A percentile compares a stretch with the other conserved stretches of the same genome.
Conservation (phyloP, 2,113 vertebrate genomes). For the Eonycteris spelaea region DNA sequence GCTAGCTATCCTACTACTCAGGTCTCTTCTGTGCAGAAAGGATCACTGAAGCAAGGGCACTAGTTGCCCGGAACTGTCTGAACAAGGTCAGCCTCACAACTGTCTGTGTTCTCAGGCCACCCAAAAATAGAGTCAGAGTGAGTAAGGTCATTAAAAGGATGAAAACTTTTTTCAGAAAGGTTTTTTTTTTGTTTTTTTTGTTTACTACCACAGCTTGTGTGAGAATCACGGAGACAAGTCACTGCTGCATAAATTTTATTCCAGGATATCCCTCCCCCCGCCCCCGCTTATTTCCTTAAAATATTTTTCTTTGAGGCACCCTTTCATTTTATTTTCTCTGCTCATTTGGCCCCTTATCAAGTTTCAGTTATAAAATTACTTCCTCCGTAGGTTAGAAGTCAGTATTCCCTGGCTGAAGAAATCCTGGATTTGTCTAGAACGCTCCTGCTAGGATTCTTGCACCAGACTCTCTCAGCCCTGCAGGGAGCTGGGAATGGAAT, state of each 20-base stretch:
- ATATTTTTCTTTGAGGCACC: not conserved
- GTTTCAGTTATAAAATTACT: not conserved
- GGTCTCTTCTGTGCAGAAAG: not conserved
- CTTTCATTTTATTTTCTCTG: not conserved
- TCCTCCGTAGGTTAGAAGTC: not conserved
- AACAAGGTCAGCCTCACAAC: not conserved
- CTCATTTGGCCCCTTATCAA: not conserved
- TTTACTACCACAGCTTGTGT: not conserved
- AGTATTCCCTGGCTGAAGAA: not conserved
- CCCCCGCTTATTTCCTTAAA: not conserved
- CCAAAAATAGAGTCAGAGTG: not conserved
- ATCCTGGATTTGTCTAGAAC: not conserved
- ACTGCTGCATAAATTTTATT: not conserved
- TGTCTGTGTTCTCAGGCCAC: not conserved
- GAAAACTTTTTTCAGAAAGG: not conserved
- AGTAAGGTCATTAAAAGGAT: not conserved
- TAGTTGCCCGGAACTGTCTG: not conserved
- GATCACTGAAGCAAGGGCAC: not conserved
- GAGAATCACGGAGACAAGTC: not conserved
- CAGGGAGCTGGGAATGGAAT: slow-evolving; percentile 50
- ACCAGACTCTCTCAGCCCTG: not conserved
- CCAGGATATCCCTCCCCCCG: not conserved
- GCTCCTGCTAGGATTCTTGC: not conserved
- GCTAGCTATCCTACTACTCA: not conserved
- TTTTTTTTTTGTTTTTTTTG: not conserved